Base-by-base conservation (phyloP, 2,797 vertebrate species). In the Dendrocincla fuliginosa region DNA sequence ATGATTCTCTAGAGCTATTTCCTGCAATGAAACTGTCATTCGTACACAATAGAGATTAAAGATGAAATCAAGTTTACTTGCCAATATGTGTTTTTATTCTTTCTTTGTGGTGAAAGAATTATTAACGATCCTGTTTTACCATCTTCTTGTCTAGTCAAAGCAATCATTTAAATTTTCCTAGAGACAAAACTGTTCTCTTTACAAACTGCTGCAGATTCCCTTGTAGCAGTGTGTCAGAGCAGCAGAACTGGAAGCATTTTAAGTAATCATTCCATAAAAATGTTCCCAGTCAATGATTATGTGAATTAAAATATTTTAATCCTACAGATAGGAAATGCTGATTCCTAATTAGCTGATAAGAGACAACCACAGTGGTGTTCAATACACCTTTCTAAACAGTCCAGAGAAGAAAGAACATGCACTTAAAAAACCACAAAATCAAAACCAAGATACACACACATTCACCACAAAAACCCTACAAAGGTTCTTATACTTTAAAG, bases 1-100 rank as follows among this genome's bases (percentile, higher is more conserved):
- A 91, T 85, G 87, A 75, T 86, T 89, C 87, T 95, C 92, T 59
- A n/a, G 76, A 93, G 65, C 69, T 84, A 75, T 32, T 84, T 73
- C 42, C 57, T 64, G 87, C 73, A 93, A 88, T 71, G 76, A 89
- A 94, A 86, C 23, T 80, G 84, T 69, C 89, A 87, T 63, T 93
- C 75, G 74, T 20, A 55, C n/a, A 81, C 39, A 87, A 89, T 85
- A 69, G 83, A 85, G n/a, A 89, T 3, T 81, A 76, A 23, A 73
- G 47, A 59, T 46, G 16, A 79, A 96, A 93, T n/a, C 32, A 53
- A 87, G 49, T 83, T 90, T 92, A 78, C 68, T 86, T 93, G 76
- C 14, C 1, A 3, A 92, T 68, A 91, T 1, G 23, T 86, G 57
- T 46, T 89, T 87, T 89, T 76, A 27, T 61, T 83, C 64, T 63